Evolutionary conservation across 2,113 vertebrate genomes (phyloP), one percentile per base, ranked within the genome.

Genomic region (Mellivora capensis): DNA sequence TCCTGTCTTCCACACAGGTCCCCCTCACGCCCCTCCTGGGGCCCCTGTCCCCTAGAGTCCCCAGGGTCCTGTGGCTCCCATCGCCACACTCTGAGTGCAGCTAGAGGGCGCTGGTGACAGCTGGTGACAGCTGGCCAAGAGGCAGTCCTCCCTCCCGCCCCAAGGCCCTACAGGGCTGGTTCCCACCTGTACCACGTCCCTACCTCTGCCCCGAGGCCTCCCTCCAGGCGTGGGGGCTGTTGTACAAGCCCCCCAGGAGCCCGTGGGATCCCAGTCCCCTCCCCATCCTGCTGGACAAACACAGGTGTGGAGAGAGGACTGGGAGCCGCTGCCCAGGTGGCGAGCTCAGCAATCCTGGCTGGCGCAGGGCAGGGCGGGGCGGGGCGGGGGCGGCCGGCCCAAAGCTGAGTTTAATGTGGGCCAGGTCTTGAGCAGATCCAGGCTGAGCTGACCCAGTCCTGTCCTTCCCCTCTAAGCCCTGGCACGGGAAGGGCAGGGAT

Each of bases 291-390:
- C 49, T 1, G 11, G 5, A 34, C 77, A 67, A n/a, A 49, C 14
- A 27, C 47, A 21, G 79, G 27, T 11, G 0, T 6, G 20, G 39
- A 49, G 4, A 47, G 42, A 44, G 59, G 90, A 34, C 57, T 1
- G 2, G 44, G 23, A 18, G 31, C 47, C 17, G n/a, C 77, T 6
- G 0, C 8, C 0, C 27, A 52, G 15, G 44, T 5, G 3, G 61
- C n/a, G 57, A 13, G 47, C 23, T 12, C 4, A 6, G 64, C 0
- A 10, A 49, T 49, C n/a, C 42, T 42, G 61, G 25, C 59, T 34
- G 0, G 31, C 62, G 39, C 47, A 23, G 7, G 7, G 29, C 62
- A 37, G 54, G 52, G 13, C 7, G 7, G 21, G 52, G 44, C 80
- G 47, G 12, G 49, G 49, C 49, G 0, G 23, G 21, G 39, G 71